These are phyloP conservation scores for Chironomus tentans DNA, from an alignment of 2,888 invertebrate species.

Conservation along the genomic window DNA sequence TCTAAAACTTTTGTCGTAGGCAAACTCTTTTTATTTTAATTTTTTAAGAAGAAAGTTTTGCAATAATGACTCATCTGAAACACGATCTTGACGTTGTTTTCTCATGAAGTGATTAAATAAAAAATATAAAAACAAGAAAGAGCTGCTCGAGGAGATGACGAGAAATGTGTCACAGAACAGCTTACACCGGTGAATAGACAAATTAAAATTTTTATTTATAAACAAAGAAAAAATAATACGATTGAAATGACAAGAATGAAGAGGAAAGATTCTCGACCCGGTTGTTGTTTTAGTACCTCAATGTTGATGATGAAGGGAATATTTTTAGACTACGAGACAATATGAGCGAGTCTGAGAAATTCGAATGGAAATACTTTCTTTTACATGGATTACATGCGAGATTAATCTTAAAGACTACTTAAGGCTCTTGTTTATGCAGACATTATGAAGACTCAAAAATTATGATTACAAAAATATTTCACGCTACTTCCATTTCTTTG, in stretches of 20 bases:
- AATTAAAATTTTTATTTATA: not conserved
- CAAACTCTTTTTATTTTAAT: not conserved
- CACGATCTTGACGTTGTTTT: not conserved
- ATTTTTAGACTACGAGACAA: not conserved
- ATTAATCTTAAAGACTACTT: too few species aligned
- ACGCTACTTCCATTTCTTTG: not conserved
- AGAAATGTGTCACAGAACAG: not conserved
- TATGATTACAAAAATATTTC: not conserved
- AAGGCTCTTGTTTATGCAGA: too few species aligned
- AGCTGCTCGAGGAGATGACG: not conserved
- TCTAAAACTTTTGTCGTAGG: not conserved
- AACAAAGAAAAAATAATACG: not conserved
- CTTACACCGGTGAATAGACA: not conserved
- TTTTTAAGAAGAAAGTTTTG: not conserved
- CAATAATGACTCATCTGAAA: not conserved
- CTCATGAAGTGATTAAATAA: not conserved
- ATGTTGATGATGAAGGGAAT: not conserved
- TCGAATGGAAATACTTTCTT: too few species aligned
- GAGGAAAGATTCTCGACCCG: not conserved
- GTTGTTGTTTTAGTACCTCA: not conserved
- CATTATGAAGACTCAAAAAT: not conserved
- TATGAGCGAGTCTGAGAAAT: too few species aligned
- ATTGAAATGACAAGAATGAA: not conserved
- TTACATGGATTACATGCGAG: too few species aligned
- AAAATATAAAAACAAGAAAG: not conserved